Evolutionary conservation across 2,113 vertebrate species (phyloP).

Genomic region (Rana temporaria): DNA sequence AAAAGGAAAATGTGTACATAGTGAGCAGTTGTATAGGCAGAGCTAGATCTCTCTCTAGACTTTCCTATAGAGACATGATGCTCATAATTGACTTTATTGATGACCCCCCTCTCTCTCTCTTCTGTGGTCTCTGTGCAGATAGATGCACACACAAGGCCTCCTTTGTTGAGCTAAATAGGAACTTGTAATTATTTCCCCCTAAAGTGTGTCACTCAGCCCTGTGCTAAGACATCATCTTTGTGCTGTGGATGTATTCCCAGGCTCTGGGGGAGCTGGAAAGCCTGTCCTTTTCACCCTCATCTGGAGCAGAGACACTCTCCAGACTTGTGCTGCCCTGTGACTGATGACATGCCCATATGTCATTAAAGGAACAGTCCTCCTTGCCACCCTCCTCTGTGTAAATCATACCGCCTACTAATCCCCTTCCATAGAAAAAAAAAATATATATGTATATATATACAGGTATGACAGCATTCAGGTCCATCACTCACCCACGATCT

Average conservation of each 20-base stretch:
- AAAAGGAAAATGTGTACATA: neutral
- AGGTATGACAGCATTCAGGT: neutral
- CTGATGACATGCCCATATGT: neutral
- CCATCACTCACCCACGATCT: conserved; percentile 70
- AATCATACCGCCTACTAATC: neutral
- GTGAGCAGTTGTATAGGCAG: too few species aligned
- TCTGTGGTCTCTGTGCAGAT: neutral
- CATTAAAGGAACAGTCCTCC: neutral
- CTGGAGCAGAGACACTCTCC: conserved; percentile 31
- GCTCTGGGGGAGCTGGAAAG: conserved; percentile 2
- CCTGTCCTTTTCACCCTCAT: conserved; percentile 48
- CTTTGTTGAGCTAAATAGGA: conserved; percentile 21
- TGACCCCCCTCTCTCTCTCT: neutral
- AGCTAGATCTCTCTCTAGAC: too few species aligned
- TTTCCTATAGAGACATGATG: too few species aligned
- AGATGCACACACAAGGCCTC: conserved; percentile 15
- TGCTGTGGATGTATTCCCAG: conserved; percentile 26
- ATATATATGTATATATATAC: neutral
- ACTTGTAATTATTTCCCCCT: conserved; percentile 38
- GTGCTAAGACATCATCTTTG: conserved; percentile 26
- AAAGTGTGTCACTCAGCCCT: conserved; percentile 17
- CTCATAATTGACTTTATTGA: conserved; percentile 4
- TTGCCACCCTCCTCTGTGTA: neutral
- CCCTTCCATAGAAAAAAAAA: neutral
- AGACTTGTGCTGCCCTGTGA: neutral